Percentiles rank a stretch among this genome's conserved stretches.
These are phyloP conservation scores for Eublepharis macularius DNA, from an alignment of 2,113 vertebrate genomes.

Conservation along the genomic window DNA sequence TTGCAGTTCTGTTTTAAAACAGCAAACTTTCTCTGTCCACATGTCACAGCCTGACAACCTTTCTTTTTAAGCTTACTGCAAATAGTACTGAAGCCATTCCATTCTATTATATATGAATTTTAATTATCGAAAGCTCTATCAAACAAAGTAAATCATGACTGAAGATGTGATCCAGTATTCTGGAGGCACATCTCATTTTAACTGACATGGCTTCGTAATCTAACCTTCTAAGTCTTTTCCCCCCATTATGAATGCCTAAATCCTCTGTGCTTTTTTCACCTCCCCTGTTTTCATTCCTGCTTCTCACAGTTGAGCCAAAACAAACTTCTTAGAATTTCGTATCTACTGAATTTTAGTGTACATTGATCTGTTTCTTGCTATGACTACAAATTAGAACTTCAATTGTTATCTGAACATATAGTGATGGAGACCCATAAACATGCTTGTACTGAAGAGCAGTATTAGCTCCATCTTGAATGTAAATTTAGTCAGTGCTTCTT, in stretches of 20 bases:
- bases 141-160: background rate
- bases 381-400: conserved; percentile 27
- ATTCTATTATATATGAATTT: conserved; percentile 4
- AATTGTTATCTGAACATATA: conserved; percentile 8
- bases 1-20: background rate
- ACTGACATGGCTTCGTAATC: background rate
- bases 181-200: background rate
- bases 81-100: background rate
- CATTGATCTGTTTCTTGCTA: conserved; percentile 32
- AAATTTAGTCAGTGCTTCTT: background rate
- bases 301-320: background rate
- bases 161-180: background rate
- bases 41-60: background rate
- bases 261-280: background rate
- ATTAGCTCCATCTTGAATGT: background rate
- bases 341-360: conserved; percentile 5
- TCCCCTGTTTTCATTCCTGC: conserved; percentile 33
- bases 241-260: background rate
- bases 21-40: background rate
- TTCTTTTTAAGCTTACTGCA: background rate
- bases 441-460: background rate
- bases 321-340: conserved; percentile 27
- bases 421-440: background rate
- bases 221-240: background rate
- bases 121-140: background rate